phyloP scores from a whole-genome alignment of 1,140 invertebrate genomes.

The Aphelenchoides fujianensis region DNA sequence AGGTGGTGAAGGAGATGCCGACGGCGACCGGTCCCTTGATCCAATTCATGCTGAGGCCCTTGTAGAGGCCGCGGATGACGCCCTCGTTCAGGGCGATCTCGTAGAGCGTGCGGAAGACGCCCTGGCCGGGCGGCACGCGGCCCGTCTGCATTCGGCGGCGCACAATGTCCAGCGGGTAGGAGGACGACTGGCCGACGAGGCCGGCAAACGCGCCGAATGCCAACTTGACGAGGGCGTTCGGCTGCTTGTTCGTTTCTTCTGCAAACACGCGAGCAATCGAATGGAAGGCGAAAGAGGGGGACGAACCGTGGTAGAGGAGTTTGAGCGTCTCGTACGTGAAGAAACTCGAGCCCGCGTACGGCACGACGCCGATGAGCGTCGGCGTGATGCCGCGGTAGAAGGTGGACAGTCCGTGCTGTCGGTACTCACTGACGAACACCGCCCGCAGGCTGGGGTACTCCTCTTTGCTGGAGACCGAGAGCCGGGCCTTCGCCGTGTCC shows the following conservation, averaged over 20 bases:
- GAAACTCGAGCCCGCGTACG: slow-evolving; percentile 94
- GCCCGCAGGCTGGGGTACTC: slow-evolving; percentile 67
- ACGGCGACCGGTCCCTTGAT: slow-evolving; percentile 96
- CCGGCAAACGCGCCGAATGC: slow-evolving; percentile 85
- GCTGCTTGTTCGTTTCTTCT: slow-evolving; percentile 45
- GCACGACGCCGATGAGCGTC: slow-evolving; percentile 87
- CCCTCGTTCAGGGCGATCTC: slow-evolving; percentile 67
- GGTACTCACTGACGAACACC: slow-evolving; percentile 79
- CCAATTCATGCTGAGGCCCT: slow-evolving; percentile 98
- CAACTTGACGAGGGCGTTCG: slow-evolving; percentile 66
- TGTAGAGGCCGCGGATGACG: slow-evolving; percentile 83
- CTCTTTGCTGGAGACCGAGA: slow-evolving; percentile 85
- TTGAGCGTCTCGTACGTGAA: slow-evolving; percentile 94
- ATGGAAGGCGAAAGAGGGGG: not conserved
- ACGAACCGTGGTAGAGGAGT: slow-evolving; percentile 72
- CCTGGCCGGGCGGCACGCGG: slow-evolving; percentile 45
- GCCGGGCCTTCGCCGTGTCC: slow-evolving; percentile 89
- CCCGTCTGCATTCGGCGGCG: slow-evolving; percentile 69
- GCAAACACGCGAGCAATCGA: too few species aligned
- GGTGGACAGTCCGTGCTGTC: slow-evolving; percentile 74
- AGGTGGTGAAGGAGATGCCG: slow-evolving; percentile 94
- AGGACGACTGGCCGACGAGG: slow-evolving; percentile 85
- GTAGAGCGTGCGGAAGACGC: slow-evolving; percentile 41
- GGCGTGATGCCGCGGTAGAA: slow-evolving; percentile 84
- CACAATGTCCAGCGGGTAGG: slow-evolving; percentile 91